Percentiles rank a stretch among this genome's conserved stretches.
These are phyloP conservation scores for Patagioenas fasciata DNA, from an alignment of 2,113 vertebrate species.

Conservation along the genomic window DNA sequence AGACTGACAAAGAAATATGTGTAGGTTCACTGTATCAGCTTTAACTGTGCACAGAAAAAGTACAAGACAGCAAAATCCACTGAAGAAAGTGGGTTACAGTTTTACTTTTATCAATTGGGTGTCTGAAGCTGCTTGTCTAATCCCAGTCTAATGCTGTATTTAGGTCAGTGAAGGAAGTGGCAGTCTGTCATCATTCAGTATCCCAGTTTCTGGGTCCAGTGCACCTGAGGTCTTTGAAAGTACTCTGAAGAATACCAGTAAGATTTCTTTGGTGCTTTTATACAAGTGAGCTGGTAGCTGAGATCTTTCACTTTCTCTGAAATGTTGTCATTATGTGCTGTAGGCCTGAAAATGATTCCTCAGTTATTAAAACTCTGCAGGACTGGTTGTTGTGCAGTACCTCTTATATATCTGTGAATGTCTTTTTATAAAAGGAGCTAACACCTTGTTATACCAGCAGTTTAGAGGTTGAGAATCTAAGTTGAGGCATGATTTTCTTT, in stretches of 20 bases:
- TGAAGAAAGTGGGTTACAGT: background rate
- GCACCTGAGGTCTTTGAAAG: constrained; percentile 75
- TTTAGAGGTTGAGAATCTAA: background rate
- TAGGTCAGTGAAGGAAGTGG: constrained; percentile 85
- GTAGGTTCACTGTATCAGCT: background rate
- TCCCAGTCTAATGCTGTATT: background rate
- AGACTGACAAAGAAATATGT: background rate
- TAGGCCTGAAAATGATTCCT: background rate
- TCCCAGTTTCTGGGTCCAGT: constrained; percentile 70
- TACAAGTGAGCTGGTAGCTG: background rate
- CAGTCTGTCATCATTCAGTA: constrained; percentile 74
- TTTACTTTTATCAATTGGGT: background rate
- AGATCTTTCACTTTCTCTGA: background rate
- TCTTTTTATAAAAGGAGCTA: background rate
- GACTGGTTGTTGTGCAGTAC: background rate
- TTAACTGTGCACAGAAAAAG: background rate
- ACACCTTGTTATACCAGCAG: background rate
- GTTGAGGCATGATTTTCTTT: background rate
- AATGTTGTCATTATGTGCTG: background rate
- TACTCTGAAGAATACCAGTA: constrained; percentile 76
- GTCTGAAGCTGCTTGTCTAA: background rate
- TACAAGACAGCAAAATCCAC: background rate
- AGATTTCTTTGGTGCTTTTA: constrained; percentile 43
- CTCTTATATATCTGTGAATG: background rate
- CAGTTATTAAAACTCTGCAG: background rate